A percentile compares a stretch with the other conserved stretches of the same genome.
Evolutionary conservation across 2,888 invertebrate genomes (phyloP).

Genomic region (Oscheius sp.): DNA sequence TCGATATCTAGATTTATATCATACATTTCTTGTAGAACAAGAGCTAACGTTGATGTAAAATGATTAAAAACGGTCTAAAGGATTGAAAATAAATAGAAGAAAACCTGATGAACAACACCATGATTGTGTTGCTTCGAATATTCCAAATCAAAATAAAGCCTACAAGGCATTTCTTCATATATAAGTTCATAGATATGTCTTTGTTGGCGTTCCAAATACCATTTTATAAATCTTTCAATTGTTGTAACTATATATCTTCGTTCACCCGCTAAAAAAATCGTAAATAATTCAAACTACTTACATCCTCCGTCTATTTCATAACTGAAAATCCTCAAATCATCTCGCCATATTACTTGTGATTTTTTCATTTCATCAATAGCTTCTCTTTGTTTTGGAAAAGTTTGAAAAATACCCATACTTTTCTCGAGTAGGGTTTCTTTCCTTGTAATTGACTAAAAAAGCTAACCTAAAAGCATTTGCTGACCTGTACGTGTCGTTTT

Average conservation of each 20-base stretch:
- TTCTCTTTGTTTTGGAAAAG: constrained; percentile 27
- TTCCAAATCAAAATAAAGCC: constrained; percentile 61
- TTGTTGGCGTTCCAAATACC: constrained; percentile 34
- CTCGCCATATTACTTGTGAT: not conserved
- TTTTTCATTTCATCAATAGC: constrained; percentile 17
- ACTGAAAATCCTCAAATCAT: constrained; percentile 26
- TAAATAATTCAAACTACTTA: not conserved
- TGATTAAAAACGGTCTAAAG: constrained; percentile 15
- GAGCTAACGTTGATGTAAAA: not conserved
- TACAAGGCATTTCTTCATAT: constrained; percentile 53
- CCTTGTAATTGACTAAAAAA: not conserved
- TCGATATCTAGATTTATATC: not conserved
- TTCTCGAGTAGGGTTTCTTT: constrained; percentile 14
- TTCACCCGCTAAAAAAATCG: constrained; percentile 15
- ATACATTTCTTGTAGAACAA: not conserved
- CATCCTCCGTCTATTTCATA: constrained; percentile 22
- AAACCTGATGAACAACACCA: constrained; percentile 33
- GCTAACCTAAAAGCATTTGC: too few relatives aligned
- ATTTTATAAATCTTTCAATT: constrained; percentile 44
- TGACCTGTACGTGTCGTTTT: too few relatives aligned
- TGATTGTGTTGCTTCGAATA: constrained; percentile 39
- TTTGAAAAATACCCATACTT: constrained; percentile 22
- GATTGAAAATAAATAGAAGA: constrained; percentile 16
- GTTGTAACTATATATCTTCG: constrained; percentile 31
- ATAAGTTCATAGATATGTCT: constrained; percentile 59